phyloP scores from a whole-genome alignment of 2,888 invertebrate genomes.

The Lordiphosa fenestrarum region DNA sequence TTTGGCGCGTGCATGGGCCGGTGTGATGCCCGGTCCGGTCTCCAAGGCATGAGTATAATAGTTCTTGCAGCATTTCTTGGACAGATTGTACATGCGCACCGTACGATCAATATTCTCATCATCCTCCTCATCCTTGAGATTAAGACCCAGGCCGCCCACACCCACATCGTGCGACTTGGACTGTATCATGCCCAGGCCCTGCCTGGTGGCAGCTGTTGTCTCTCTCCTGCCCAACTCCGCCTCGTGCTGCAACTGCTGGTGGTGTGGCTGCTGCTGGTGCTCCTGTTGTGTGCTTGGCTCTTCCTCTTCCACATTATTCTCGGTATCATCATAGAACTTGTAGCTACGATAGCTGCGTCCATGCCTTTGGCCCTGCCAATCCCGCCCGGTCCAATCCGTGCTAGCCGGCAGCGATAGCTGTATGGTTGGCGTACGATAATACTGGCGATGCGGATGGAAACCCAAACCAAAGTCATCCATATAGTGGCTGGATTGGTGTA shows the following conservation, averaged over 20 bases:
- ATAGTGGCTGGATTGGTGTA: slow-evolving; percentile 74
- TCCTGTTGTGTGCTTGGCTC: slow-evolving; percentile 25
- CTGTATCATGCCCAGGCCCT: slow-evolving; percentile 51
- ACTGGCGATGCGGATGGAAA: slow-evolving; percentile 79
- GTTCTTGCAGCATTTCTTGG: slow-evolving; percentile 79
- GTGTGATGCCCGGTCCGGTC: slow-evolving; percentile 43
- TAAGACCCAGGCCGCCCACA: slow-evolving; percentile 57
- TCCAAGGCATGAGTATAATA: slow-evolving; percentile 72
- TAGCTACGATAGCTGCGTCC: slow-evolving; percentile 59
- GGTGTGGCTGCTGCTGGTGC: slow-evolving; percentile 31
- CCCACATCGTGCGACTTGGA: slow-evolving; percentile 60
- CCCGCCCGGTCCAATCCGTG: slow-evolving; percentile 76
- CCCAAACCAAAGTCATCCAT: slow-evolving; percentile 80
- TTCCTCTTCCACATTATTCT: slow-evolving; percentile 69
- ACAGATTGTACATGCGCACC: slow-evolving; percentile 78
- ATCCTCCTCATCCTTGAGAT: slow-evolving; percentile 65
- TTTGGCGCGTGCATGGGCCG: slow-evolving; percentile 38
- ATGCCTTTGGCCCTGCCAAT: slow-evolving; percentile 53
- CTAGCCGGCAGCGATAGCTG: slow-evolving; percentile 78
- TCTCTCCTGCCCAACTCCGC: too few relatives aligned
- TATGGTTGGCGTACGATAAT: slow-evolving; percentile 78
- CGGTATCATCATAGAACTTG: slow-evolving; percentile 75
- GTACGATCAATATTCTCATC: slow-evolving; percentile 77
- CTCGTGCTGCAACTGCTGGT: slow-evolving; percentile 26
- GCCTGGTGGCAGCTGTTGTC: slow-evolving; percentile 14